Conservation (phyloP, 2,113 vertebrate genomes). For the Rhinolophus ferrumequinum region DNA sequence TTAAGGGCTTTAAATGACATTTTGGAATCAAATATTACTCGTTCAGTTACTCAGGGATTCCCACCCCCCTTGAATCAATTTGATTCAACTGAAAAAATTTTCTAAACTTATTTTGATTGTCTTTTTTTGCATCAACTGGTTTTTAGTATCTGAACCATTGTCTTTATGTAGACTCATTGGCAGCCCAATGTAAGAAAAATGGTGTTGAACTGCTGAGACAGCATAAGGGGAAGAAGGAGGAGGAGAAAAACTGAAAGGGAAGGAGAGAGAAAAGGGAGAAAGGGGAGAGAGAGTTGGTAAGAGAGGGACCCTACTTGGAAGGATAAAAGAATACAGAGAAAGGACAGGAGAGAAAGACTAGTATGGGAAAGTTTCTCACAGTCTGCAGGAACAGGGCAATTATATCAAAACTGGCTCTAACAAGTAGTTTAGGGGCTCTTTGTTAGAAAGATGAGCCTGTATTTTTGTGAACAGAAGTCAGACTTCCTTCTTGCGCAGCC, state of each 20-base stretch:
- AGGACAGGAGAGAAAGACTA: neutral
- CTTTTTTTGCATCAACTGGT: neutral
- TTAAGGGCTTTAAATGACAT: slow-evolving; percentile 8
- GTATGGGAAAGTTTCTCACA: neutral
- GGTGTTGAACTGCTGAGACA: neutral
- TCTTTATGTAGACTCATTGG: neutral
- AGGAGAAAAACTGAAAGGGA: neutral
- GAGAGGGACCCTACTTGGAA: rapidly evolving
- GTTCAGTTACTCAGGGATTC: neutral
- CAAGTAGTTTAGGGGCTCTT: neutral
- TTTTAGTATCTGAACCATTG: neutral
- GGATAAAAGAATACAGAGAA: neutral
- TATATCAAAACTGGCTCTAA: neutral
- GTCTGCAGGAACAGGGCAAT: neutral
- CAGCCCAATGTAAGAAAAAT: neutral
- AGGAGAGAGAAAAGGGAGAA: neutral
- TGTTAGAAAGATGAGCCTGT: neutral
- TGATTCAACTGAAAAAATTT: neutral
- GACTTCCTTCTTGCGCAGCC: neutral
- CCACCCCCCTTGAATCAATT: neutral
- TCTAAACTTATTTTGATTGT: neutral
- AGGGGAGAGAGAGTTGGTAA: neutral
- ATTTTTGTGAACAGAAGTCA: neutral
- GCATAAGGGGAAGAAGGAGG: neutral
- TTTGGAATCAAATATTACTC: neutral